These are phyloP conservation scores for Elysia chlorotica DNA, from an alignment of 1,140 invertebrate species.

Conservation along the genomic window DNA sequence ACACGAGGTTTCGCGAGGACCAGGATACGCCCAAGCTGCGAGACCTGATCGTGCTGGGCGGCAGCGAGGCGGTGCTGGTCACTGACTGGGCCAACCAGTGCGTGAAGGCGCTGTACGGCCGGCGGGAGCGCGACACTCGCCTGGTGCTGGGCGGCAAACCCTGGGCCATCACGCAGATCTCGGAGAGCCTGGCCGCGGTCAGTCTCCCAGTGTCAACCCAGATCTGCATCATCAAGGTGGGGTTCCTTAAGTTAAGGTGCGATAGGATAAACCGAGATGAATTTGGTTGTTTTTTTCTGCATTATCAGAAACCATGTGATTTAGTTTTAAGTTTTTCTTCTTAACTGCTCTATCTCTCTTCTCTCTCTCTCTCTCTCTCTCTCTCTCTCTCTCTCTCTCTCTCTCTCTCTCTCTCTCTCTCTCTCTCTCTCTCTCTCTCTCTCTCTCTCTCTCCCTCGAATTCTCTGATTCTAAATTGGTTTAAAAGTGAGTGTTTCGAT, in stretches of 20 bases:
- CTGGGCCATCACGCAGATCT: slow-evolving; percentile 20
- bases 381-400: background rate
- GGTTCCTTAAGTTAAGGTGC: no score
- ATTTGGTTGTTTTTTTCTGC: no score
- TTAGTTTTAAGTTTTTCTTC: no score
- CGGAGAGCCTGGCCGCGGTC: slow-evolving; percentile 18
- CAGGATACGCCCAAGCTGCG: slow-evolving; percentile 9
- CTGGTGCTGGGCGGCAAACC: slow-evolving; percentile 24
- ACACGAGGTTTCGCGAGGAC: slow-evolving; percentile 20
- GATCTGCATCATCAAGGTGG: slow-evolving; percentile 27
- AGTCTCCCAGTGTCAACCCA: slow-evolving; percentile 22
- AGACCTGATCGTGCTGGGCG: slow-evolving; percentile 20
- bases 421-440: no score
- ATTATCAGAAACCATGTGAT: no score
- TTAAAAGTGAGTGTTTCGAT: no score
- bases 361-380: background rate
- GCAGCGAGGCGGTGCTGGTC: slow-evolving; percentile 12
- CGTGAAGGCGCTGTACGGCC: slow-evolving; percentile 21
- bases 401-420: no score
- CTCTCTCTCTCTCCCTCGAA: no score
- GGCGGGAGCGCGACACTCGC: slow-evolving; percentile 14
- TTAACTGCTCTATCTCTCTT: background rate
- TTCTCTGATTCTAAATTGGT: no score
- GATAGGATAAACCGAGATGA: no score
- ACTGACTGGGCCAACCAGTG: slow-evolving; percentile 29